A percentile compares a stretch with the other conserved stretches of the same genome.
Evolutionary conservation across 2,797 vertebrate species (phyloP).

Genomic region (Microhierax caerulescens): DNA sequence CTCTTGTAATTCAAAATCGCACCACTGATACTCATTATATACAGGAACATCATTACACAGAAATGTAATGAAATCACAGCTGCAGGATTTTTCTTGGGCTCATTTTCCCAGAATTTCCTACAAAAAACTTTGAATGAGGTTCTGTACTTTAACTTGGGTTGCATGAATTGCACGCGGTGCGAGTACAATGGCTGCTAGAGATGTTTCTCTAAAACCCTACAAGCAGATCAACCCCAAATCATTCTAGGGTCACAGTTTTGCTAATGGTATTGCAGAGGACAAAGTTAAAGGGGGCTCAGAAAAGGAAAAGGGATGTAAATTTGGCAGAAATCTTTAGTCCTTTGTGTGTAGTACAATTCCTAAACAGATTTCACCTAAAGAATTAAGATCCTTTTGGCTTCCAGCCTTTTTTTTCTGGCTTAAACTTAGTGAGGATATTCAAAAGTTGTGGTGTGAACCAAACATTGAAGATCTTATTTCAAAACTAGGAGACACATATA

Average conservation of each 20-base stretch:
- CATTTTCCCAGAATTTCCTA: neutral
- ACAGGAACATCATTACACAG: neutral
- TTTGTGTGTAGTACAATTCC: neutral
- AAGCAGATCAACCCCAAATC: neutral
- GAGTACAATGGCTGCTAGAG: neutral
- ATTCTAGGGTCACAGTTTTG: neutral
- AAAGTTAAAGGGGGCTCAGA: neutral
- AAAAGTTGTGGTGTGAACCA: neutral
- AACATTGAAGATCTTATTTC: neutral
- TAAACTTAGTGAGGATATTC: neutral
- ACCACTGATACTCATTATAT: neutral
- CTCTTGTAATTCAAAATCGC: neutral
- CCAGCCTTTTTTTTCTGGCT: neutral
- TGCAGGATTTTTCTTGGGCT: neutral
- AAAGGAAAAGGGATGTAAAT: neutral
- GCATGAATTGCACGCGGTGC: accelerated
- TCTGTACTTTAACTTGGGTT: neutral
- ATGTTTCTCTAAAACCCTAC: neutral
- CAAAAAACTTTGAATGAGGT: neutral
- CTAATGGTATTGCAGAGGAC: neutral
- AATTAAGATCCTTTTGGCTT: neutral
- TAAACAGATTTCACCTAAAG: neutral
- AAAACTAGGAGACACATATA: neutral
- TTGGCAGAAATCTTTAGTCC: neutral
- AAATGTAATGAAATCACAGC: neutral